These are phyloP conservation scores for Hestina assimilis DNA, from an alignment of 1,140 invertebrate species.

Conservation along the genomic window DNA sequence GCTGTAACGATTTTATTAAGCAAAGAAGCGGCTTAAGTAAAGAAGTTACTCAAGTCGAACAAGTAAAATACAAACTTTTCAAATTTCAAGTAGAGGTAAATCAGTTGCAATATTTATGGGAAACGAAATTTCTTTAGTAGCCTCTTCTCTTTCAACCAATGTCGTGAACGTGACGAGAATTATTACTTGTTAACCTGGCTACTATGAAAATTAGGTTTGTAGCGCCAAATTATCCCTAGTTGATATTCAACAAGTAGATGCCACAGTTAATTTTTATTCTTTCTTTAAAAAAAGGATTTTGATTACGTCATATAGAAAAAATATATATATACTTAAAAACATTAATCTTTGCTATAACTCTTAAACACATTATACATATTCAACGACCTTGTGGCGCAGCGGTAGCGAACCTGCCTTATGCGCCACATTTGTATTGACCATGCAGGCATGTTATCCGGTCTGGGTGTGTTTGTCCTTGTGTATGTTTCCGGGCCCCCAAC, in stretches of 20 bases:
- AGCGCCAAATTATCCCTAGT: slow-evolving; percentile 23
- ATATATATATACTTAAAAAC: too few relatives aligned
- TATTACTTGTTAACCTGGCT: slow-evolving; percentile 1
- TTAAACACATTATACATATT: too few relatives aligned
- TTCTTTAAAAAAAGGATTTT: slow-evolving; percentile 4
- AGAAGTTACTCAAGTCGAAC: not conserved
- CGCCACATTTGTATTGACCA: too few relatives aligned
- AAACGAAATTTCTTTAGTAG: slow-evolving; percentile 5
- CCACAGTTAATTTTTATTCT: slow-evolving; percentile 13
- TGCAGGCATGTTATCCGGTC: too few relatives aligned
- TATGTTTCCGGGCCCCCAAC: too few relatives aligned
- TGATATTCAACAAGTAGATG: slow-evolving; percentile 19
- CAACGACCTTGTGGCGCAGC: too few relatives aligned
- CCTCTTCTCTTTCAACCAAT: slow-evolving; percentile 20
- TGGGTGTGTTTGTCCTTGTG: too few relatives aligned
- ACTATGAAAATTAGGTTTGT: slow-evolving; percentile 21
- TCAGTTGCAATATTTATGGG: not conserved
- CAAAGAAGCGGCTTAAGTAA: not conserved
- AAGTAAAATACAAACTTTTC: not conserved
- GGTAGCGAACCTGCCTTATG: too few relatives aligned
- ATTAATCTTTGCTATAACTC: too few relatives aligned
- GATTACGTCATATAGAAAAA: not conserved
- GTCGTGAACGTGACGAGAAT: slow-evolving; percentile 17
- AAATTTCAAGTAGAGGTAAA: not conserved
- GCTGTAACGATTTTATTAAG: not conserved